A percentile compares a stretch with the other conserved stretches of the same genome.
These are phyloP conservation scores for Boulengeromyrus knoepffleri DNA, from an alignment of 2,113 vertebrate species.

Conservation along the genomic window DNA sequence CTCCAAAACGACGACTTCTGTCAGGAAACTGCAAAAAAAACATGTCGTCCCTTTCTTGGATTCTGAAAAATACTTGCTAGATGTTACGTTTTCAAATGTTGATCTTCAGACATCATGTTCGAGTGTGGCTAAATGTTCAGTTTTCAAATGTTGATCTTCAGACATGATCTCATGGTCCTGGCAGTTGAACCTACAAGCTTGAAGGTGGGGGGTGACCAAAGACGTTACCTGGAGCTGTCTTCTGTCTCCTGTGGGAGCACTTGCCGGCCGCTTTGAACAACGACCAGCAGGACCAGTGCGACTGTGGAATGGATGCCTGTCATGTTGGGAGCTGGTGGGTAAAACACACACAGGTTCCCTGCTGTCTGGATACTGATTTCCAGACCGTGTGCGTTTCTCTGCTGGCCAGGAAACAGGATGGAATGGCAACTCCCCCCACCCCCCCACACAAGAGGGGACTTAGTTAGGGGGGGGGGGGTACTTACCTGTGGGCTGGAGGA, in stretches of 20 bases:
- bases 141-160: background rate
- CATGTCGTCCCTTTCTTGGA: background rate
- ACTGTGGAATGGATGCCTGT: conserved; percentile 71
- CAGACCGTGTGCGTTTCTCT: too few relatives aligned
- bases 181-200: background rate
- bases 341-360: conserved; percentile 15
- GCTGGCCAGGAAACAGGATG: too few relatives aligned
- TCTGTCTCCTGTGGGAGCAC: conserved; percentile 70
- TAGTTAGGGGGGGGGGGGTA: background rate
- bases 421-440: background rate
- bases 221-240: conserved; percentile 72
- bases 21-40: conserved; percentile 53
- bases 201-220: background rate
- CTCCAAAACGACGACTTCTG: conserved; percentile 53
- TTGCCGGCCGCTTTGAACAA: conserved; percentile 78
- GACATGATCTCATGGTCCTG: background rate
- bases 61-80: background rate
- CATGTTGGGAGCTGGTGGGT: conserved; percentile 57
- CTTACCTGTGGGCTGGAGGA: conserved; percentile 39
- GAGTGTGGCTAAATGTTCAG: background rate
- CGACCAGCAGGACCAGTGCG: conserved; percentile 69
- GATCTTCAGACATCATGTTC: background rate
- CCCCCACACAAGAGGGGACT: background rate
- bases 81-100: background rate
- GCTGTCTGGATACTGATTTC: background rate